These are phyloP conservation scores for Bembecia ichneumoniformis DNA, from an alignment of 2,888 invertebrate species.

Conservation along the genomic window DNA sequence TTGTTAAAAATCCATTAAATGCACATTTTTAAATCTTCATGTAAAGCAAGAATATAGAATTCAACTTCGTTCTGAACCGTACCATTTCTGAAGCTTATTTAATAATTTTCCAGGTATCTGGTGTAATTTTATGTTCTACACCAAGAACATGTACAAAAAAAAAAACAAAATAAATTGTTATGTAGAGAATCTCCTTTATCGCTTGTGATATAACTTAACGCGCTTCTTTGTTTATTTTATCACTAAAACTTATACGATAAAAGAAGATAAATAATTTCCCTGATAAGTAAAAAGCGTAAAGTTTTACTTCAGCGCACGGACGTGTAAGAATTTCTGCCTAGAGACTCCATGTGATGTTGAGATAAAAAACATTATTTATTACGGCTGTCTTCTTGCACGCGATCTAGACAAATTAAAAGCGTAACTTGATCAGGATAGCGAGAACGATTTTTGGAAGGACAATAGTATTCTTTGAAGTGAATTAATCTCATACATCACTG, in stretches of 20 bases:
- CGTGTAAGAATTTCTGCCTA: slow-evolving; percentile 66
- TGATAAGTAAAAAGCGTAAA: slow-evolving; percentile 25
- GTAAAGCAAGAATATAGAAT: slow-evolving; percentile 19
- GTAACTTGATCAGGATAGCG: slow-evolving; percentile 57
- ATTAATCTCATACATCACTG: slow-evolving; percentile 13
- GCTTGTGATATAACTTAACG: slow-evolving; percentile 1
- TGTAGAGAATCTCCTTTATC: background rate
- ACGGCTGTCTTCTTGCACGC: slow-evolving; percentile 51
- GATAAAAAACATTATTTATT: slow-evolving; percentile 67
- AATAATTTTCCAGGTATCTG: too few relatives aligned
- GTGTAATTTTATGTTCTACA: too few relatives aligned
- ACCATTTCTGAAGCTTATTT: too few relatives aligned
- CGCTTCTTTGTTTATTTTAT: slow-evolving; percentile 8
- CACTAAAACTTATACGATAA: slow-evolving; percentile 1
- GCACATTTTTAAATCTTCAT: slow-evolving; percentile 22
- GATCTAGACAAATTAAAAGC: slow-evolving; percentile 66
- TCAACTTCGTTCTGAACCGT: too few relatives aligned
- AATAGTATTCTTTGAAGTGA: slow-evolving; percentile 32
- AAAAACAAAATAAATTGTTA: background rate
- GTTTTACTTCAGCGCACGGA: slow-evolving; percentile 43
- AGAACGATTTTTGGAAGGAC: slow-evolving; percentile 36
- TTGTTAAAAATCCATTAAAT: slow-evolving; percentile 37
- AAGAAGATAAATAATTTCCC: slow-evolving; percentile 3
- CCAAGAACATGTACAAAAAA: background rate
- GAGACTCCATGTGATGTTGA: slow-evolving; percentile 42